Conservation (phyloP, 2,888 invertebrate genomes). For the Perizoma flavofasciatum region DNA sequence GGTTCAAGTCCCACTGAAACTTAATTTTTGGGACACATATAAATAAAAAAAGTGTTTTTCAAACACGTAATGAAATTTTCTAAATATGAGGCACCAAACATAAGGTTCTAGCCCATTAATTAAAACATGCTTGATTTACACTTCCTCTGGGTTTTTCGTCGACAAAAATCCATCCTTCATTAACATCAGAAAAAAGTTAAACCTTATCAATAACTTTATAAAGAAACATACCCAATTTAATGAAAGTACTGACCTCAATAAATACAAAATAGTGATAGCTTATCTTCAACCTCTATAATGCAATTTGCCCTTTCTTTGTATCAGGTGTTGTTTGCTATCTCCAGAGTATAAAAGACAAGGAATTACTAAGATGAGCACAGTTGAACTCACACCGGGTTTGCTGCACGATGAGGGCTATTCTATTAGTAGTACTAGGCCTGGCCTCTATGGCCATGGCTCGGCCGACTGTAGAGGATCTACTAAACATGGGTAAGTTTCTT, state of each 20-base stretch:
- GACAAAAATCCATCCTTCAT: no score
- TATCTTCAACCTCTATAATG: slow-evolving; percentile 15
- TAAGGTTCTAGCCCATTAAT: no score
- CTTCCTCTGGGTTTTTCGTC: no score
- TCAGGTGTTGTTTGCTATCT: slow-evolving; percentile 16
- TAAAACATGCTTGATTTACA: no score
- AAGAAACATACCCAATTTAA: not conserved
- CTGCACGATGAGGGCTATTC: slow-evolving; percentile 68
- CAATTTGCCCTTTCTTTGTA: slow-evolving; percentile 13
- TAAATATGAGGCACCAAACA: no score
- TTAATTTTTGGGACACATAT: no score
- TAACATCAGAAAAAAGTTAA: no score
- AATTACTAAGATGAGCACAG: slow-evolving; percentile 48
- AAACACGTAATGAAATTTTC: no score
- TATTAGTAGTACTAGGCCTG: slow-evolving; percentile 62
- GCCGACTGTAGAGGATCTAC: slow-evolving; percentile 57
- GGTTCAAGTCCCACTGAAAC: no score
- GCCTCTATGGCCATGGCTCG: slow-evolving; percentile 66
- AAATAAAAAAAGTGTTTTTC: no score
- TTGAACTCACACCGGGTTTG: slow-evolving; percentile 55
- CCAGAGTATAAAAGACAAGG: slow-evolving; percentile 54
- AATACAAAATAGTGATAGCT: slow-evolving; percentile 7
- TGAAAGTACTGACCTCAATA: slow-evolving; percentile 8
- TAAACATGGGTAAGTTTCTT: slow-evolving; percentile 54
- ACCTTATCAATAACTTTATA: no score